phyloP scores from a whole-genome alignment of 2,797 vertebrate species.

The Rhinella marina region DNA sequence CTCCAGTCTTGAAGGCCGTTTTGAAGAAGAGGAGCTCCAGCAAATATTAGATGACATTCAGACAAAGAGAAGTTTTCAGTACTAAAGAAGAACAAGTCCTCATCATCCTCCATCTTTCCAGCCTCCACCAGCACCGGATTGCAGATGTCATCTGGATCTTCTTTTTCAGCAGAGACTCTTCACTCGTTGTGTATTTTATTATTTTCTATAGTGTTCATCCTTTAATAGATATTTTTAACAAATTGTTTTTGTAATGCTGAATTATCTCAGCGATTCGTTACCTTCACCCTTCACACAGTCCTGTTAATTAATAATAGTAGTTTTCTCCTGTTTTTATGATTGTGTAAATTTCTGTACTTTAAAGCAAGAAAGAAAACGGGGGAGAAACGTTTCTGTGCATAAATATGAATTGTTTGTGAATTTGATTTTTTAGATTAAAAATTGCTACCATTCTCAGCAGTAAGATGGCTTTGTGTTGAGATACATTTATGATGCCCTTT shows the following conservation, averaged over 20 bases:
- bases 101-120: not conserved
- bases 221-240: slow-evolving; percentile 8
- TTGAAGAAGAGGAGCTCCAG: slow-evolving; percentile 95
- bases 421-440: not conserved
- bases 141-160: not conserved
- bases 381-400: not conserved
- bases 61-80: slow-evolving; percentile 97
- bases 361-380: not conserved
- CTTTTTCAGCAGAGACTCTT: not conserved
- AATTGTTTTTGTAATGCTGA: not conserved
- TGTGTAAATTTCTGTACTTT: not conserved
- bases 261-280: not conserved
- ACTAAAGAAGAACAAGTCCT: slow-evolving; percentile 70
- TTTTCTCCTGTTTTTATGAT: not conserved
- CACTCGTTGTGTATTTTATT: not conserved
- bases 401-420: not conserved
- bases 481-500: too few relatives aligned
- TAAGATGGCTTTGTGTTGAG: not conserved
- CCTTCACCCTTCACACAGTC: not conserved
- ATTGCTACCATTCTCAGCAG: too few relatives aligned
- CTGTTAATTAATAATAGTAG: not conserved
- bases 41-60: slow-evolving; percentile 98
- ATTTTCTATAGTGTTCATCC: not conserved
- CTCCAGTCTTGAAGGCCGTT: slow-evolving; percentile 89
- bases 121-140: too few relatives aligned